A percentile compares a stretch with the other conserved stretches of the same genome.
Conservation (phyloP, 1,140 invertebrate species). For the Drosophila pseudoobscura region DNA sequence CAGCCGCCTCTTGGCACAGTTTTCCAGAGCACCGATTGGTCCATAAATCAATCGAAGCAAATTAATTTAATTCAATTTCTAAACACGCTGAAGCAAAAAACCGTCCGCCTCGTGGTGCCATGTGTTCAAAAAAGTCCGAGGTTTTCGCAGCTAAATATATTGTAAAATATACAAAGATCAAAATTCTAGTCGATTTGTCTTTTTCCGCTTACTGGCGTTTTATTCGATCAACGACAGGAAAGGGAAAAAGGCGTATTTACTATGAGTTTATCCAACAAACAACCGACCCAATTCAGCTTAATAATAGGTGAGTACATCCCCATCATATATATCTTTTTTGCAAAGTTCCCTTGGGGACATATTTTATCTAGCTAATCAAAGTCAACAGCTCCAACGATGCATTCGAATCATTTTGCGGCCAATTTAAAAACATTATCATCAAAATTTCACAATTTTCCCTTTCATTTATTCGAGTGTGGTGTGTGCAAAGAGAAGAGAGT, state of each 20-base stretch:
- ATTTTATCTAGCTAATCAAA: conserved; percentile 38
- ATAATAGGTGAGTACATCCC: conserved; percentile 36
- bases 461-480: conserved; percentile 3
- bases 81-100: conserved; percentile 34
- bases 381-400: conserved; percentile 41
- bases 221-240: conserved; percentile 79
- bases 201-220: conserved; percentile 83
- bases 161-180: conserved; percentile 1
- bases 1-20: conserved; percentile 68
- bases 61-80: conserved; percentile 75
- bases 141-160: conserved; percentile 8
- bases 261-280: conserved; percentile 68
- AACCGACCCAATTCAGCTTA: background rate
- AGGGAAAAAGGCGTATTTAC: conserved; percentile 83
- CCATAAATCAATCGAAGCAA: conserved; percentile 75
- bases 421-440: conserved; percentile 39
- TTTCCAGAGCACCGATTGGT: conserved; percentile 63
- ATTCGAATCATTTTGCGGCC: conserved; percentile 47
- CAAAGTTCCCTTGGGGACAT: conserved; percentile 1
- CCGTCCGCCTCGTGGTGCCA: conserved; percentile 40
- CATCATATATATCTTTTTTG: background rate
- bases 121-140: conserved; percentile 39
- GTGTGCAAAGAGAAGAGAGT: background rate
- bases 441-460: conserved; percentile 6
- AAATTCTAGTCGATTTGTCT: conserved; percentile 83